A percentile compares a stretch with the other conserved stretches of the same genome.
These are phyloP conservation scores for Drosophila persimilis DNA, from an alignment of 1,140 invertebrate species.

Conservation along the genomic window DNA sequence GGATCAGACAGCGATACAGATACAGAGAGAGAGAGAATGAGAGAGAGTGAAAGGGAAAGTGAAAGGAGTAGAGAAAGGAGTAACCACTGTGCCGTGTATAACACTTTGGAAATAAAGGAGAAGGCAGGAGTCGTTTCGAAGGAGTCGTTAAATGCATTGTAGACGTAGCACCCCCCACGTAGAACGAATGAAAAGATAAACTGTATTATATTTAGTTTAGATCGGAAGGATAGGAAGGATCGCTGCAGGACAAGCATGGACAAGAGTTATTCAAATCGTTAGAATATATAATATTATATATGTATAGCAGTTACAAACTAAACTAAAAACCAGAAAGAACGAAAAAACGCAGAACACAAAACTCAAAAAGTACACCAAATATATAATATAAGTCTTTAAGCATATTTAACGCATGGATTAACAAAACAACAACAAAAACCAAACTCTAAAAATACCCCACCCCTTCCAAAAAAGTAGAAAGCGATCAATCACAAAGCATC, in stretches of 20 bases:
- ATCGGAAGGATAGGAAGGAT: background rate
- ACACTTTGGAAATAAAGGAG: constrained; percentile 67
- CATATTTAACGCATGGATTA: constrained; percentile 48
- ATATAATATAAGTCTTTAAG: constrained; percentile 53
- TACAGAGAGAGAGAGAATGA: background rate
- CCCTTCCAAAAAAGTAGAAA: constrained; percentile 28
- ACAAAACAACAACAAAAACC: constrained; percentile 1
- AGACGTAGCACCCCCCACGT: constrained; percentile 31
- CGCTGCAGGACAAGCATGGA: constrained; percentile 8
- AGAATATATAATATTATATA: constrained; percentile 22
- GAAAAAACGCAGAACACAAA: constrained; percentile 40
- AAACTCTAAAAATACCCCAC: constrained; percentile 15
- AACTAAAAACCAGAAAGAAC: constrained; percentile 17
- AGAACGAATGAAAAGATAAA: constrained; percentile 47
- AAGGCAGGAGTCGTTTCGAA: constrained; percentile 23
- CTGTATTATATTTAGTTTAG: constrained; percentile 78
- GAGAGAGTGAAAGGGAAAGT: background rate
- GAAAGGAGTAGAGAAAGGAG: constrained; percentile 12
- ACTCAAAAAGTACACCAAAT: constrained; percentile 55
- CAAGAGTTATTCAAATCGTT: background rate
- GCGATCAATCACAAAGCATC: constrained; percentile 47
- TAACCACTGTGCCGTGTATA: constrained; percentile 82
- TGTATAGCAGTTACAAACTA: constrained; percentile 45
- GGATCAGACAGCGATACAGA: background rate
- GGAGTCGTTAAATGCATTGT: constrained; percentile 28